Evolutionary conservation across 2,888 invertebrate genomes (phyloP), one percentile per base, ranked within the genome.

Genomic region (Furcula furcula): DNA sequence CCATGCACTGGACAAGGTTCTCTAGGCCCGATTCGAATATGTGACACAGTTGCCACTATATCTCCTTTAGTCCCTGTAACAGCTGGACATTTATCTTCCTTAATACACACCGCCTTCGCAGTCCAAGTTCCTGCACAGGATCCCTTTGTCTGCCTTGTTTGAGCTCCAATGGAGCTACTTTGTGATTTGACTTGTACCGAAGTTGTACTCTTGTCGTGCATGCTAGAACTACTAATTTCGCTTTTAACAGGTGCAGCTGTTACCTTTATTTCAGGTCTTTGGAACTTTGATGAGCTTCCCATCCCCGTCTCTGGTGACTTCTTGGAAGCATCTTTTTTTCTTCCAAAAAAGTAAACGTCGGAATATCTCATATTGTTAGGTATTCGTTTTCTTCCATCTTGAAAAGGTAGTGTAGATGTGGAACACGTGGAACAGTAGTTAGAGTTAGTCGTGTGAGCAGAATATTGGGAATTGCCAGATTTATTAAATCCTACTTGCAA

Each of bases 41-140:
- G 84, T 3, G 86, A 81, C 10, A 87, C 65, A 19, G 78, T 80
- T 6, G 72, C 82, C 20, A 63, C 46, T 67, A 86, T 68, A 10
- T 83, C 81, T 12, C 67, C 72, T 48, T 76, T 76, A 2, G 54
- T 42, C 4, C 30, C 48, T 14, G 47, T 34, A 4, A 40, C 39
- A 29, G 59, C 68, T 14, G 76, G 75, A 41, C 76, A 76, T 10
- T 55, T 70, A 7, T 62, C 58, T 1, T 76, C 75, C 47, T 67
- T 79, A 22, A 83, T 82, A 15, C 65, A 66, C 19, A 82, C 83
- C 10, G 59, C 47, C 54, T 76, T 75, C 20, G 38, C 43, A 18
- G 69, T 71, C 27, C 46, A 41, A 1, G 67, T 66, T 13, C 46
- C 54, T 14, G 65, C 48, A 19, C 61, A 59, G 10, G 53, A 21